These are phyloP conservation scores for Cryptotis parvus DNA, from an alignment of 2,113 vertebrate species.

Conservation along the genomic window DNA sequence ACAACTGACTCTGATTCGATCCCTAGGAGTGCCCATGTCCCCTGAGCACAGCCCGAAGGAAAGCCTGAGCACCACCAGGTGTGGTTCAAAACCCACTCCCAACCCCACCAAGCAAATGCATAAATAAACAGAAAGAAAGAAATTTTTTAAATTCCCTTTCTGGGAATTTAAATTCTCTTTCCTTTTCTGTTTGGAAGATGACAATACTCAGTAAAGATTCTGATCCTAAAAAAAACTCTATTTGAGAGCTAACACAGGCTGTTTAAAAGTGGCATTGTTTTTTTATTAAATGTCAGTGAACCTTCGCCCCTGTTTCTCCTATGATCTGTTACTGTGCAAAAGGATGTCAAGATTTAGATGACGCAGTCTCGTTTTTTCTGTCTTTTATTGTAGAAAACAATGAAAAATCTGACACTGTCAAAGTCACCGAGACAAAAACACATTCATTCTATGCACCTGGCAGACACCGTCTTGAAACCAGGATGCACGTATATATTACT, in stretches of 20 bases:
- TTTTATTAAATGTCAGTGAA: constrained; percentile 7
- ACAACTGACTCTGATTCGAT: too few species aligned
- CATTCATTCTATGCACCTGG: background rate
- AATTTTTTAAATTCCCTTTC: background rate
- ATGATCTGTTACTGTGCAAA: background rate
- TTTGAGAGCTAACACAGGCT: background rate
- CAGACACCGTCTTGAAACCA: background rate
- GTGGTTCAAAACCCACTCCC: too few species aligned
- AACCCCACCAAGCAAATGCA: too few species aligned
- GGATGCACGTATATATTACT: background rate
- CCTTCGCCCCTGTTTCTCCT: background rate
- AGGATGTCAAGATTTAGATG: background rate
- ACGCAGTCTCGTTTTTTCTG: background rate
- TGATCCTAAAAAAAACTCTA: background rate
- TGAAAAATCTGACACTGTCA: background rate
- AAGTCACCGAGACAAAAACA: background rate
- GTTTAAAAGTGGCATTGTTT: background rate
- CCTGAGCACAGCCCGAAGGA: too few species aligned
- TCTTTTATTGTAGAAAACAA: background rate
- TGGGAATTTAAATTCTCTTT: background rate
- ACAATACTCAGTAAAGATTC: background rate
- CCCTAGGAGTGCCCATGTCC: too few species aligned
- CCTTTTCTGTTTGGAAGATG: background rate
- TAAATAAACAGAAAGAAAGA: too few species aligned
- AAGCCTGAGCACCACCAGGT: too few species aligned